Percentiles rank a stretch among this genome's conserved stretches.
Conservation (phyloP, 2,797 vertebrate genomes). For the Argya squamiceps region DNA sequence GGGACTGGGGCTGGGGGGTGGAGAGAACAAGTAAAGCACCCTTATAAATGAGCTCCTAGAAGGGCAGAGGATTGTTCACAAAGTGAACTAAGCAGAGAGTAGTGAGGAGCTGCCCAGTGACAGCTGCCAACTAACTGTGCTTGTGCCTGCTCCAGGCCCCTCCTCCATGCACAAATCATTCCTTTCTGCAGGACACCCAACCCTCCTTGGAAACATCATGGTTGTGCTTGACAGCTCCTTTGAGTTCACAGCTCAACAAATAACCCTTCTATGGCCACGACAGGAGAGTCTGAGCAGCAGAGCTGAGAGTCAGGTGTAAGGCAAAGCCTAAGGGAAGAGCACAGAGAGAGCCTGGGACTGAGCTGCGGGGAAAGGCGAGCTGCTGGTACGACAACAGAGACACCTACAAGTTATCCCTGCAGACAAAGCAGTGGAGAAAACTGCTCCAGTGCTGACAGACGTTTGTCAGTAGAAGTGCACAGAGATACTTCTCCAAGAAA, state of each 20-base stretch:
- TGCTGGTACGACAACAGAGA: background rate
- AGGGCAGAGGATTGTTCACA: background rate
- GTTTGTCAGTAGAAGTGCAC: conserved; percentile 65
- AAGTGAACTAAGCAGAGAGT: background rate
- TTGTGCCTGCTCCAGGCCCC: background rate
- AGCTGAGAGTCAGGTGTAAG: background rate
- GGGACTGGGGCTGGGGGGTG: background rate
- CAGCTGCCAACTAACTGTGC: background rate
- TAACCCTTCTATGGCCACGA: background rate
- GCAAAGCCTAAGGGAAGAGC: background rate
- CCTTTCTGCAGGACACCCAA: background rate
- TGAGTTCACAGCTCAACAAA: background rate
- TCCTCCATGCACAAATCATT: background rate
- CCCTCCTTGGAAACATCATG: background rate
- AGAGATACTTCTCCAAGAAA: conserved; percentile 52
- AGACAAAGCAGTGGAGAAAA: conserved; percentile 69
- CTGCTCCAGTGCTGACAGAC: conserved; percentile 67
- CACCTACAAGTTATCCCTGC: conserved; percentile 30
- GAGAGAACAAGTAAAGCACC: background rate
- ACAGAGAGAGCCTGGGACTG: background rate
- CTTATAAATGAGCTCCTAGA: background rate
- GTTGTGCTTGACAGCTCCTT: background rate
- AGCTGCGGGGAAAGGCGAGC: background rate
- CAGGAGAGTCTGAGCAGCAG: background rate
- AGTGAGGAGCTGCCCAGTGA: background rate